These are phyloP conservation scores for Dipus sagitta DNA, from an alignment of 2,797 vertebrate species.

Conservation along the genomic window DNA sequence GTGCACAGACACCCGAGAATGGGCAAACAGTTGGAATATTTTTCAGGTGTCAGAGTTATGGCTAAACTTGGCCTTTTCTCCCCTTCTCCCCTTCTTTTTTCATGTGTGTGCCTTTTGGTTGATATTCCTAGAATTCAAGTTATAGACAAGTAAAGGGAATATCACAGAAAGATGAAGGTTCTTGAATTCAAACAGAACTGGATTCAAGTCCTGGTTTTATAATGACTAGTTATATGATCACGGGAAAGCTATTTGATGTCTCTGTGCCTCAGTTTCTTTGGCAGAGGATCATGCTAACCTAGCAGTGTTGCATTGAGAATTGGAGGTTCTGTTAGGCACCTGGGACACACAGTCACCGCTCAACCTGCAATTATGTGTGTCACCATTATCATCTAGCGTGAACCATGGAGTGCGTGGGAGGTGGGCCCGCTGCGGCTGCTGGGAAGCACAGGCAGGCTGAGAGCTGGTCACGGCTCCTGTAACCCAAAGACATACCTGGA, in stretches of 20 bases:
- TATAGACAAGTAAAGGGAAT: not conserved
- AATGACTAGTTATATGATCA: not conserved
- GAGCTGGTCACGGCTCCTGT: not conserved
- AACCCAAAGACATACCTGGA: slow-evolving; percentile 7
- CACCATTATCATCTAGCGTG: not conserved
- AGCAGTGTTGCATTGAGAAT: not conserved
- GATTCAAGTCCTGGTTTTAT: not conserved
- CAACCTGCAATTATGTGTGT: not conserved
- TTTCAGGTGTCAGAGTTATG: not conserved
- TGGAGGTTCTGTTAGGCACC: not conserved
- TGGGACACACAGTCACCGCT: not conserved
- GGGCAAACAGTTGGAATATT: not conserved
- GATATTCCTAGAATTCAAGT: slow-evolving; percentile 42
- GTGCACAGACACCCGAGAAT: not conserved
- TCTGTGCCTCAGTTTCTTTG: not conserved
- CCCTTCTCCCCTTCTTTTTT: not conserved
- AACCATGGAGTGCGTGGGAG: not conserved
- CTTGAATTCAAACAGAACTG: not conserved
- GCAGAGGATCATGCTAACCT: not conserved
- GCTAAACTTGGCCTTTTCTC: not conserved
- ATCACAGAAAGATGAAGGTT: not conserved
- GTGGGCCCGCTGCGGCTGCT: not conserved
- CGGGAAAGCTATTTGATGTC: not conserved
- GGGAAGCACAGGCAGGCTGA: not conserved
- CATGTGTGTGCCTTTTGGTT: not conserved